A percentile compares a stretch with the other conserved stretches of the same genome.
Evolutionary conservation across 2,797 vertebrate species (phyloP).

Genomic region (Clarias laeviceps): DNA sequence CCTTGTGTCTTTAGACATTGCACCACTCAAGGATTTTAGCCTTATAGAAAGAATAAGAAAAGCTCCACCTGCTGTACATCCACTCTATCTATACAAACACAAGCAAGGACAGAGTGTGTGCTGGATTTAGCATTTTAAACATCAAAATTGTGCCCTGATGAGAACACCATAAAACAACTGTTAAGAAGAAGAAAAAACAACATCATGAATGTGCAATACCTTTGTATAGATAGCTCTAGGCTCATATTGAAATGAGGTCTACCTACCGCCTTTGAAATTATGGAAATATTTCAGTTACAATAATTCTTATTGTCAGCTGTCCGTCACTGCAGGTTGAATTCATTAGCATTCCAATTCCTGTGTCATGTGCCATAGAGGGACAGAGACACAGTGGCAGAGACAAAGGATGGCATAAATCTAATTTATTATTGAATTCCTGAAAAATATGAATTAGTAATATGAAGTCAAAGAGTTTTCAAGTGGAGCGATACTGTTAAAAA

Average conservation of each 20-base stretch:
- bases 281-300: background rate
- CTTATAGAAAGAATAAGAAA: slow-evolving; percentile 7
- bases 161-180: background rate
- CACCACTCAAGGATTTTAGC: background rate
- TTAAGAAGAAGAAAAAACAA: background rate
- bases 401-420: slow-evolving; percentile 21
- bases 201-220: background rate
- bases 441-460: slow-evolving; percentile 29
- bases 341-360: background rate
- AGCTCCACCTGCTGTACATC: background rate
- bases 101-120: background rate
- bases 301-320: slow-evolving; percentile 12
- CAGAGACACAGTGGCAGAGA: background rate
- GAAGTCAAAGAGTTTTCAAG: background rate
- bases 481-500: slow-evolving; percentile 11
- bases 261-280: background rate
- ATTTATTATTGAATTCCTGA: slow-evolving; percentile 40
- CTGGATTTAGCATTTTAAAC: background rate
- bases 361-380: background rate
- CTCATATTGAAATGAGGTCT: background rate
- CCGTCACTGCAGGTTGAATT: background rate
- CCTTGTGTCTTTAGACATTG: background rate
- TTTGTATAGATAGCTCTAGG: background rate
- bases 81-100: background rate
- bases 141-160: background rate